These are phyloP conservation scores for Lasioglossum marginatum DNA, from an alignment of 2,888 invertebrate genomes.

Conservation along the genomic window DNA sequence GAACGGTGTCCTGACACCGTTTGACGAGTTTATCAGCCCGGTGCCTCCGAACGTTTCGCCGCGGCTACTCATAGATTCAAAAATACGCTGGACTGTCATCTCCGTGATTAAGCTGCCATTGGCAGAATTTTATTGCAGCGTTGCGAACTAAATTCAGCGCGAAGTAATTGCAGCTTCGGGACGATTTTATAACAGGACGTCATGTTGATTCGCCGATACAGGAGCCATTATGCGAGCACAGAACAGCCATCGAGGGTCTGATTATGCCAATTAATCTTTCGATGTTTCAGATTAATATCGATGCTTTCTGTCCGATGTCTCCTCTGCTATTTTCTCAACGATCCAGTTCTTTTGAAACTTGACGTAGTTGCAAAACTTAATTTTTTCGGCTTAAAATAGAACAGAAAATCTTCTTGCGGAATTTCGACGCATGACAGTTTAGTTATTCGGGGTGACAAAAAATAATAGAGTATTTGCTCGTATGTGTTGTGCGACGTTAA, in stretches of 20 bases:
- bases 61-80: slow-evolving; percentile 64
- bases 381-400: too few relatives aligned
- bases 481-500: not conserved
- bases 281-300: not conserved
- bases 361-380: too few relatives aligned
- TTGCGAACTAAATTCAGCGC: not conserved
- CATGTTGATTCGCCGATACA: not conserved
- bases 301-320: not conserved
- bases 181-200: not conserved
- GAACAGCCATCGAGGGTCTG: not conserved
- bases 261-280: not conserved
- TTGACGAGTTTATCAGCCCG: slow-evolving; percentile 55
- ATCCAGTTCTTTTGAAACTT: too few relatives aligned
- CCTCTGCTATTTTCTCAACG: too few relatives aligned
- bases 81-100: slow-evolving; percentile 57
- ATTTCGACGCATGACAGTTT: too few relatives aligned
- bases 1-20: slow-evolving; percentile 17
- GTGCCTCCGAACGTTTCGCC: slow-evolving; percentile 37
- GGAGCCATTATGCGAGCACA: not conserved
- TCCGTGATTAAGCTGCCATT: slow-evolving; percentile 69
- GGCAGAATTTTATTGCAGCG: slow-evolving; percentile 48
- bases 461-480: not conserved
- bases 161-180: slow-evolving; percentile 35
- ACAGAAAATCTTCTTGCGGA: too few relatives aligned
- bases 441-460: not conserved